Evolutionary conservation across 2,888 invertebrate genomes (phyloP), one percentile per base, ranked within the genome.

Genomic region (Cremastinae sp.): DNA sequence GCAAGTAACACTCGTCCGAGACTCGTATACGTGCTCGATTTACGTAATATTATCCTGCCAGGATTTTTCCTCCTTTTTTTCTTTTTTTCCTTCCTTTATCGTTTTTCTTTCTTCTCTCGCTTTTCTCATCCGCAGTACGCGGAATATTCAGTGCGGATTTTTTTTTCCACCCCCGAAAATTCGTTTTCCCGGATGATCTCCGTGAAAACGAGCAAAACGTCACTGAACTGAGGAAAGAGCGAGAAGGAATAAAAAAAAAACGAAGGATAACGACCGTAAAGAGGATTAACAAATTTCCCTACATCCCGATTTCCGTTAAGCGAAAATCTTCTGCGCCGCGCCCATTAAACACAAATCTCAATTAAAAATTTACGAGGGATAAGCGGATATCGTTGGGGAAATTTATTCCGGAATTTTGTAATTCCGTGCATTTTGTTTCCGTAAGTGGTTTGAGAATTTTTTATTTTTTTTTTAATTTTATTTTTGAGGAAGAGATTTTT

Each of bases 161-260:
- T n/a, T n/a, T n/a, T 14, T 22, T 35, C 45, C 14, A 14, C 71
- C 66, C 62, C 61, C 72, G 72, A 28, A 61, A 53, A 37, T 45
- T 51, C 71, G 51, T 39, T 51, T 43, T 43, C 53, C 20, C 37
- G 73, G 71, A 71, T 47, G 58, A 72, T 75, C 58, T 58, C n/a
- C 43, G 64, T 64, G 69, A 74, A 70, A 74, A 62, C 43, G 62
- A 64, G 56, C 22, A 51, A 69, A 71, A 66, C 47, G 45, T 10
- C 45, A 18, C 14, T 41, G 9, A 41, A 69, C 39, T 51, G 81
- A n/a, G 86, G 78, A 9, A 86, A 78, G 74, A 83, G 85, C 82
- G 79, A 66, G 83, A 82, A 68, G 47, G 22, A 28, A 74, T 75
- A 65, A 20, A 73, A 56, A 74, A 62, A 35, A 59, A 59, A 28